These are phyloP conservation scores for Zele albiditarsus DNA, from an alignment of 2,888 invertebrate genomes.

Conservation along the genomic window DNA sequence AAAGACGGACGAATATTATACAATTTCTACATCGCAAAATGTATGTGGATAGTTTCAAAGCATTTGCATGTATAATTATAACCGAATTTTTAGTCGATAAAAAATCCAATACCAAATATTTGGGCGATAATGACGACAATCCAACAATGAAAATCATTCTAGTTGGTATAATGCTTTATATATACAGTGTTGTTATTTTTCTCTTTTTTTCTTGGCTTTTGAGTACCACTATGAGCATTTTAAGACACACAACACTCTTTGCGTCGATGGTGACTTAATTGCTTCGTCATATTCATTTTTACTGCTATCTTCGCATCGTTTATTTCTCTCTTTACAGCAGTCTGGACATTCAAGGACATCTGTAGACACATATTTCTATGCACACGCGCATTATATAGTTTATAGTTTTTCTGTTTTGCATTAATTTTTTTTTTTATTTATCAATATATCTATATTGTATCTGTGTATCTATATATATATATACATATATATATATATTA, in stretches of 20 bases:
- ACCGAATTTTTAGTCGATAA: neutral
- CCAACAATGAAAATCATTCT: neutral
- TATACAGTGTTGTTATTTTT: slow-evolving; percentile 1
- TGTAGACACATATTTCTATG: slow-evolving; percentile 27
- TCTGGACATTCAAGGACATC: slow-evolving; percentile 17
- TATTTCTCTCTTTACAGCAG: slow-evolving; percentile 14
- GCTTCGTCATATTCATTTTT: neutral
- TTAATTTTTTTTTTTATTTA: slow-evolving; percentile 57
- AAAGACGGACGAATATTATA: neutral
- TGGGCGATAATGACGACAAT: slow-evolving; percentile 10
- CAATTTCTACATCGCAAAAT: neutral
- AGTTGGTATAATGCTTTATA: neutral
- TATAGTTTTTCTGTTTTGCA: slow-evolving; percentile 59
- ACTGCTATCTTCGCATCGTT: slow-evolving; percentile 16
- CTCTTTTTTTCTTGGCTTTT: neutral
- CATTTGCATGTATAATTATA: neutral
- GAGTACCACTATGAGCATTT: neutral
- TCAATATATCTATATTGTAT: slow-evolving; percentile 48
- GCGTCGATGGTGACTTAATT: neutral
- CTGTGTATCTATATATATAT: slow-evolving; percentile 43
- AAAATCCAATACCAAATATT: slow-evolving; percentile 22
- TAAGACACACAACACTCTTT: neutral
- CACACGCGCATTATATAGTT: slow-evolving; percentile 56
- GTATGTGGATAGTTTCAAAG: neutral
- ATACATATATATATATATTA: slow-evolving; percentile 53